phyloP scores from a whole-genome alignment of 1,140 invertebrate species.

The Drosophila murphyi region DNA sequence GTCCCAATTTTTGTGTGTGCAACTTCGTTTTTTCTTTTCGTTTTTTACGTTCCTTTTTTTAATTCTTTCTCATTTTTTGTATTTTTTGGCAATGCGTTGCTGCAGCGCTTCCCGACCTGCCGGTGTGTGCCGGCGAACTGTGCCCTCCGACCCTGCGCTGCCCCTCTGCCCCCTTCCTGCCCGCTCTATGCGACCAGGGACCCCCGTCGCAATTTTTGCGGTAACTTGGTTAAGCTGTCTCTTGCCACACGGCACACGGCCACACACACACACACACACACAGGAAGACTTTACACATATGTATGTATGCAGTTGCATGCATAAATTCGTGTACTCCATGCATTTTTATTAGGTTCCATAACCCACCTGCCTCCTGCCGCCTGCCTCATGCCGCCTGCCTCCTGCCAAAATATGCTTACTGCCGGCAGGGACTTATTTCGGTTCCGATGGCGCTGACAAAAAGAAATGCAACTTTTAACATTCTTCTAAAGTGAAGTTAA shows the following conservation, averaged over 20 bases:
- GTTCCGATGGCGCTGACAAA: slow-evolving; percentile 15
- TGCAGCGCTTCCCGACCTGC: slow-evolving; percentile 21
- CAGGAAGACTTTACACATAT: slow-evolving; percentile 32
- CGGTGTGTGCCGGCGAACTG: slow-evolving; percentile 1
- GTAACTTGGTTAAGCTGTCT: slow-evolving; percentile 56
- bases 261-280: slow-evolving; percentile 30
- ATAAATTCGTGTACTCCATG: slow-evolving; percentile 58
- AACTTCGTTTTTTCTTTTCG: slow-evolving; percentile 43
- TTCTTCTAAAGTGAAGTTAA: slow-evolving; percentile 43
- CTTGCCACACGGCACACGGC: slow-evolving; percentile 1
- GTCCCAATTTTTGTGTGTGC: slow-evolving; percentile 64
- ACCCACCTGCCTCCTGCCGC: neutral
- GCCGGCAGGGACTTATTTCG: slow-evolving; percentile 26
- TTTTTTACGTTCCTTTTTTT: slow-evolving; percentile 16
- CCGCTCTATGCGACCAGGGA: slow-evolving; percentile 16
- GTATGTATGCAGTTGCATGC: slow-evolving; percentile 16
- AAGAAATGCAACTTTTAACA: slow-evolving; percentile 45
- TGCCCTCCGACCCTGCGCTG: neutral
- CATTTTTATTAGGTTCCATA: slow-evolving; percentile 57
- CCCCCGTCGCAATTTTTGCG: slow-evolving; percentile 58
- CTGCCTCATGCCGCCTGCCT: neutral
- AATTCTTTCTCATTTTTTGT: slow-evolving; percentile 12
- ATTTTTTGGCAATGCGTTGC: slow-evolving; percentile 49
- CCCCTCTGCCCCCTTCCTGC: neutral
- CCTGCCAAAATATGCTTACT: slow-evolving; percentile 1